Conservation (phyloP, 2,888 invertebrate species). For the Ectemnius cavifrons region DNA sequence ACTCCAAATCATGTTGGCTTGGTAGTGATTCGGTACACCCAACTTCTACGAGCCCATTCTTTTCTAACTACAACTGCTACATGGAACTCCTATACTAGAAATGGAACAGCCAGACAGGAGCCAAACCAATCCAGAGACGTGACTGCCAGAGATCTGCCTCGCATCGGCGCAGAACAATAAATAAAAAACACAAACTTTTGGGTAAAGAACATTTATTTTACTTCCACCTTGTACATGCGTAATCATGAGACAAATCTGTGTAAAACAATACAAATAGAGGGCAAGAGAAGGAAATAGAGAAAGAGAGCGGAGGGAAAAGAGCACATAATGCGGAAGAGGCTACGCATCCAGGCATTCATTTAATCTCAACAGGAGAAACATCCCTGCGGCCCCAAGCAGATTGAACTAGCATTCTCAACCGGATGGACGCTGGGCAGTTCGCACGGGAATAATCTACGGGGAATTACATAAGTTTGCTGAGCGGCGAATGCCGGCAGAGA, state of each 20-base stretch:
- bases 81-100: not conserved
- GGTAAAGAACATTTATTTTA: conserved; percentile 51
- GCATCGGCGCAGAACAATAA: conserved; percentile 34
- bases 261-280: conserved; percentile 9
- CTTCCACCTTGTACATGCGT: conserved; percentile 56
- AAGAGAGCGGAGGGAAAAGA: conserved; percentile 22
- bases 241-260: conserved; percentile 46
- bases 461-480: conserved; percentile 57
- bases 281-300: not conserved
- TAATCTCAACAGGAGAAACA: conserved; percentile 1
- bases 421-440: conserved; percentile 39
- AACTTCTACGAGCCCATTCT: not conserved
- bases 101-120: not conserved
- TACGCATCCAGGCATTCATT: conserved; percentile 3
- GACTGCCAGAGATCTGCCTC: not conserved
- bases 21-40: not conserved
- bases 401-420: conserved; percentile 12
- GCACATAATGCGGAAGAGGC: conserved; percentile 15
- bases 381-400: conserved; percentile 20
- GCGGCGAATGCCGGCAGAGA: conserved; percentile 15
- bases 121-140: not conserved
- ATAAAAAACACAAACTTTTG: conserved; percentile 58
- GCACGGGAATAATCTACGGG: conserved; percentile 15
- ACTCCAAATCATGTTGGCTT: not conserved
- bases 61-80: not conserved